Percentiles rank a stretch among this genome's conserved stretches.
Conservation (phyloP, 1,140 invertebrate genomes). For the Nixonia krombeini region DNA sequence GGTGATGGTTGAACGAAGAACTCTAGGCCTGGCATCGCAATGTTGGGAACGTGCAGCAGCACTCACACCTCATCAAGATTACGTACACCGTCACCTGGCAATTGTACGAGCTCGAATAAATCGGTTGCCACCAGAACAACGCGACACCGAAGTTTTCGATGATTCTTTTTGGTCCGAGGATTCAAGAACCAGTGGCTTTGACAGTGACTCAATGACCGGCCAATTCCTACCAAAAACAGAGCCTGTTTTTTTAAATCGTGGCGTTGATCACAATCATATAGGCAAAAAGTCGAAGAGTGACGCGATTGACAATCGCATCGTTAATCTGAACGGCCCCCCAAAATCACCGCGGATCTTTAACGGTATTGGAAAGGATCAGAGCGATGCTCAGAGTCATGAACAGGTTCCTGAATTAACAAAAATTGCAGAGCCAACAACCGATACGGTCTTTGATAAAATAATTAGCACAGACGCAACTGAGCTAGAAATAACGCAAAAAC, state of each 20-base stretch:
- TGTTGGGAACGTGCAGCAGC: constrained; percentile 86
- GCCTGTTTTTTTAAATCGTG: constrained; percentile 57
- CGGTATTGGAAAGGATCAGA: constrained; percentile 24
- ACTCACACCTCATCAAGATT: constrained; percentile 89
- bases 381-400: constrained; percentile 19
- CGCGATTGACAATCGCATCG: constrained; percentile 53
- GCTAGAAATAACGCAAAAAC: constrained; percentile 58
- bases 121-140: constrained; percentile 60
- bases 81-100: constrained; percentile 88
- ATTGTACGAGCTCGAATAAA: constrained; percentile 84
- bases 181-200: constrained; percentile 22
- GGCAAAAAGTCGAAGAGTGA: constrained; percentile 47
- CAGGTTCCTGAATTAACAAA: constrained; percentile 36
- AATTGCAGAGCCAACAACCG: constrained; percentile 46
- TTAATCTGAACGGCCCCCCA: constrained; percentile 55
- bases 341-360: constrained; percentile 41
- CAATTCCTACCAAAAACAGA: constrained; percentile 59
- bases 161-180: constrained; percentile 55
- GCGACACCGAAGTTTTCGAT: constrained; percentile 62
- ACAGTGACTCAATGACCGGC: constrained; percentile 32
- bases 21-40: constrained; percentile 84
- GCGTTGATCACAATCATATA: constrained; percentile 56
- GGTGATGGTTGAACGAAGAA: constrained; percentile 92
- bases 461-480: constrained; percentile 56
- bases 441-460: constrained; percentile 54